Percentiles rank a stretch among this genome's conserved stretches.
These are phyloP conservation scores for Anisognathus igniventris DNA, from an alignment of 2,797 vertebrate genomes.

Conservation along the genomic window DNA sequence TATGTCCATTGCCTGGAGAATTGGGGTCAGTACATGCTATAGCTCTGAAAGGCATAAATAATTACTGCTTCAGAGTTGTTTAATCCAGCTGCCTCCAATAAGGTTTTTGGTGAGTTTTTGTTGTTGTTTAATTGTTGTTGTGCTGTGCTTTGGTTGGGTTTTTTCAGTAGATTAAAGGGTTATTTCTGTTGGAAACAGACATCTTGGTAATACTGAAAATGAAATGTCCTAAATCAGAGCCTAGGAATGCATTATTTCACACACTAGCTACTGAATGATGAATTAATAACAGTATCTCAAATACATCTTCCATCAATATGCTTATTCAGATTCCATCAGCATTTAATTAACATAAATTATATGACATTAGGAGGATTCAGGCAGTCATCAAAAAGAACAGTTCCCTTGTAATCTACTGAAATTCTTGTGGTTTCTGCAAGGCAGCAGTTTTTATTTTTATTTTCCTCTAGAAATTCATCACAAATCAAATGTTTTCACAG, in stretches of 20 bases:
- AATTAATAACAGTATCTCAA: constrained; percentile 67
- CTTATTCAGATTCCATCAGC: constrained; percentile 60
- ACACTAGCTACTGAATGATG: constrained; percentile 56
- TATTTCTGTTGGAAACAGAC: constrained; percentile 13
- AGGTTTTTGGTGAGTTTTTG: not conserved
- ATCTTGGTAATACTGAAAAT: not conserved
- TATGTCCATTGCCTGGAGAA: not conserved
- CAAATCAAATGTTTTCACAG: constrained; percentile 10
- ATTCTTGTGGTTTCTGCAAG: constrained; percentile 24
- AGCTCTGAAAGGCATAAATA: not conserved
- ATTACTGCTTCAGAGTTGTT: not conserved
- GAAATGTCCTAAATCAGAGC: constrained; percentile 38
- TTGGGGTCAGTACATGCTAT: not conserved
- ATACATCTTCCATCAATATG: constrained; percentile 59
- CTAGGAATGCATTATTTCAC: constrained; percentile 55
- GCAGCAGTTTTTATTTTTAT: constrained; percentile 11
- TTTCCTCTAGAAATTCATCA: not conserved
- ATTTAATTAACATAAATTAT: constrained; percentile 68
- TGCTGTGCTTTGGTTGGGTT: not conserved
- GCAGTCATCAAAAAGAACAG: constrained; percentile 21
- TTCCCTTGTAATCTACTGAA: not conserved
- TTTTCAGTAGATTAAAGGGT: not conserved
- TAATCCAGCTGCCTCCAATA: not conserved
- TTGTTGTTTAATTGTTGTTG: not conserved
- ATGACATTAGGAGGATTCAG: constrained; percentile 26